These are phyloP conservation scores for Glomeris maerens DNA, from an alignment of 1,140 invertebrate genomes.

Conservation along the genomic window DNA sequence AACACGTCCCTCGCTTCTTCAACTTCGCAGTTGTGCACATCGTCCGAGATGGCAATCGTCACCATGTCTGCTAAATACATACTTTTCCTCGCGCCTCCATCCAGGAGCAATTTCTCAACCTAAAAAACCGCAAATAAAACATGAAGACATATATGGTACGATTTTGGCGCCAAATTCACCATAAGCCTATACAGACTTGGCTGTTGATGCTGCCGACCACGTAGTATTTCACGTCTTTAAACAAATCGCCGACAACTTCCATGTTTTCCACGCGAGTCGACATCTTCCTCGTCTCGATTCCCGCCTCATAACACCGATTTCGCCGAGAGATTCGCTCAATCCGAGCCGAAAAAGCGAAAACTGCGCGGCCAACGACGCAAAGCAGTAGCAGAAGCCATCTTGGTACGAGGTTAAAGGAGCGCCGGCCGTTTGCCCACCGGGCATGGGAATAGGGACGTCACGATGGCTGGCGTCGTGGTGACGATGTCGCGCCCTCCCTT, in stretches of 20 bases:
- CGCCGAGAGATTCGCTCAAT: too few species aligned
- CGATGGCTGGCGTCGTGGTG: too few species aligned
- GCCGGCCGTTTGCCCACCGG: too few species aligned
- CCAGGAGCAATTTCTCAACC: constrained; percentile 43
- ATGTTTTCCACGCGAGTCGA: constrained; percentile 13
- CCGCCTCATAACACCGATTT: too few species aligned
- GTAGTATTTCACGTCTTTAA: constrained; percentile 32
- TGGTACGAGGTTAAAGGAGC: too few species aligned
- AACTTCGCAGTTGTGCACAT: constrained; percentile 60
- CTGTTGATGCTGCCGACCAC: constrained; percentile 27
- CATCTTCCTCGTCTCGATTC: too few species aligned
- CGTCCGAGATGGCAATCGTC: constrained; percentile 73
- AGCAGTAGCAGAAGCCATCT: too few species aligned
- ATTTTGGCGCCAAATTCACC: background rate
- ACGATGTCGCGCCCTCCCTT: too few species aligned
- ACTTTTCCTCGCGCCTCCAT: constrained; percentile 64
- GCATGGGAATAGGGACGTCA: too few species aligned
- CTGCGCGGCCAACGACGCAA: too few species aligned
- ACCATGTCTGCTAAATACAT: constrained; percentile 75
- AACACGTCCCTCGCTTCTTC: constrained; percentile 76
- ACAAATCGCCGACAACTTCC: constrained; percentile 23
- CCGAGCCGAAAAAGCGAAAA: too few species aligned
- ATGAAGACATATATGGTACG: background rate
- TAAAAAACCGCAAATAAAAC: background rate
- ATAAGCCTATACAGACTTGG: constrained; percentile 26